Conservation (phyloP, 1,140 invertebrate genomes). For the Pteromalus puparum region DNA sequence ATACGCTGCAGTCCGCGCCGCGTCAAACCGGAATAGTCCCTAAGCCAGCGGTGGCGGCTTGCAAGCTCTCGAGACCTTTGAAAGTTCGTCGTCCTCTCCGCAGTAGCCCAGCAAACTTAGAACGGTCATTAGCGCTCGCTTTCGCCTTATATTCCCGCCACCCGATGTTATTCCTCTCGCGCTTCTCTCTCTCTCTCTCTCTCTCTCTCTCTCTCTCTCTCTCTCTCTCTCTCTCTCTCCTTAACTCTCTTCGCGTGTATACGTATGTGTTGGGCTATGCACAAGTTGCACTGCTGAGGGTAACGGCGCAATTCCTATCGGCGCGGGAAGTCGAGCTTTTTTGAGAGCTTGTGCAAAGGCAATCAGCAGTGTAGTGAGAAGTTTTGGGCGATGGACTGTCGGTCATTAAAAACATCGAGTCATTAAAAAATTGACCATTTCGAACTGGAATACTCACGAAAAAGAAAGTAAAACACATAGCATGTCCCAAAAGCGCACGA, state of each 20-base stretch:
- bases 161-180: slow-evolving; percentile 49
- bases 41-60: neutral
- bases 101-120: slow-evolving; percentile 63
- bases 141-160: slow-evolving; percentile 60
- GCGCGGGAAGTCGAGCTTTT: too few relatives aligned
- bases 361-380: neutral
- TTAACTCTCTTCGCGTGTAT: neutral
- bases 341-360: too few relatives aligned
- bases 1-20: neutral
- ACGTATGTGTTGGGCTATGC: neutral
- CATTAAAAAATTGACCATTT: too few relatives aligned
- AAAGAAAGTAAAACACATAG: neutral
- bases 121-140: slow-evolving; percentile 64
- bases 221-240: neutral
- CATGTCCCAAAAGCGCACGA: neutral
- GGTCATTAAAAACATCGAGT: too few relatives aligned
- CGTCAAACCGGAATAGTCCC: slow-evolving; percentile 8
- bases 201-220: neutral
- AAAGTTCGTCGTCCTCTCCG: slow-evolving; percentile 63
- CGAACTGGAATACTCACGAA: neutral
- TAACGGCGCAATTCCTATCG: too few relatives aligned
- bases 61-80: slow-evolving; percentile 32
- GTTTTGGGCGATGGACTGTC: neutral
- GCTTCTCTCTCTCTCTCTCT: neutral
- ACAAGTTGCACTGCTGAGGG: too few relatives aligned